Conservation (phyloP, 2,797 vertebrate species). For the Chaetodon trifasciatus region DNA sequence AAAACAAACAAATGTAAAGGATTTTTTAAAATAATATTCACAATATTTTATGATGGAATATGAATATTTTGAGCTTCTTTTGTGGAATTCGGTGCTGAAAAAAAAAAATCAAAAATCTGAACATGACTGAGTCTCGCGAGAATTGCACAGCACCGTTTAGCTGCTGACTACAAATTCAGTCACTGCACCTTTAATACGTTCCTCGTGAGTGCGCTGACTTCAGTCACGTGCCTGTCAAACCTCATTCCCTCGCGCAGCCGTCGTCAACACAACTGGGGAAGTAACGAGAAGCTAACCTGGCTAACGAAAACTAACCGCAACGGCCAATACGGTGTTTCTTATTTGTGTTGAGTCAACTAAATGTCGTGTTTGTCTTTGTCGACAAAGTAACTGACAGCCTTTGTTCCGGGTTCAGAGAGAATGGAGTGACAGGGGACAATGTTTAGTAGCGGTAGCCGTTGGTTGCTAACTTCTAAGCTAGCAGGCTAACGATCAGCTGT, state of each 20-base stretch:
- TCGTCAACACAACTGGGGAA: slow-evolving; percentile 65
- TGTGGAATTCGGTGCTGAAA: too few species aligned
- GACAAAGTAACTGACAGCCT: neutral
- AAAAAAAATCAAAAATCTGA: neutral
- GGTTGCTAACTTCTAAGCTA: slow-evolving; percentile 70
- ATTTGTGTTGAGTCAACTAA: accelerated
- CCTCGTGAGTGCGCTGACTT: slow-evolving; percentile 69
- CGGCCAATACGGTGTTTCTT: accelerated
- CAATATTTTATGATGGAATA: neutral
- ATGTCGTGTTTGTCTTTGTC: neutral
- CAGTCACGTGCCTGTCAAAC: slow-evolving; percentile 80
- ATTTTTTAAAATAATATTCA: neutral
- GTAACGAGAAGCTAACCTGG: slow-evolving; percentile 56
- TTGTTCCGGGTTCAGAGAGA: neutral
- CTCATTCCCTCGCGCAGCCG: slow-evolving; percentile 60
- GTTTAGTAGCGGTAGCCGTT: slow-evolving; percentile 20
- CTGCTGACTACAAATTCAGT: neutral
- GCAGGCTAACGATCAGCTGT: slow-evolving; percentile 73
- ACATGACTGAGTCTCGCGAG: slow-evolving; percentile 16
- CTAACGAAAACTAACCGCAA: slow-evolving; percentile 3
- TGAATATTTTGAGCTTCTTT: too few species aligned
- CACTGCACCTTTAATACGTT: slow-evolving; percentile 72
- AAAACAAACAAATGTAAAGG: neutral
- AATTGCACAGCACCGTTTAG: neutral
- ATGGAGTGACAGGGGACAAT: slow-evolving; percentile 22